Evolutionary conservation across 2,113 vertebrate species (phyloP).

Genomic region (Melanocharis versteri): DNA sequence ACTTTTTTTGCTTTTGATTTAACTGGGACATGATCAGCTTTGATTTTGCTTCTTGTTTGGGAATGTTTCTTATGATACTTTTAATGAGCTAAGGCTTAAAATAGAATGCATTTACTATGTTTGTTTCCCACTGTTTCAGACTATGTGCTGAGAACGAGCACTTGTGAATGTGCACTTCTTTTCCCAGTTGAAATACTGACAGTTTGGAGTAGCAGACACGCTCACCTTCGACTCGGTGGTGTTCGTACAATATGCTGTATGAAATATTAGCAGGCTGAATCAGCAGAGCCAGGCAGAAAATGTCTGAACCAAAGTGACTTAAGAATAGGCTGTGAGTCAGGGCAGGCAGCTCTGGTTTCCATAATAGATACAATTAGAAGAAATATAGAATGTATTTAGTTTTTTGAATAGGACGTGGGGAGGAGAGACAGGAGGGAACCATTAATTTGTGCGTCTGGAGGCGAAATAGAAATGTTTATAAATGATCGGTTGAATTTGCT

Average conservation of each 20-base stretch:
- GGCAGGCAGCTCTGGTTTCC: constrained; percentile 23
- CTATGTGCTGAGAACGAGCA: not conserved
- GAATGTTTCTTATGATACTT: not conserved
- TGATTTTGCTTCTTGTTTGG: not conserved
- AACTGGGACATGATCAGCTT: not conserved
- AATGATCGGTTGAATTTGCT: constrained; percentile 54
- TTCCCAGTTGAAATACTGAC: not conserved
- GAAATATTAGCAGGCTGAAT: constrained; percentile 32
- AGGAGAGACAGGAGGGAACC: not conserved
- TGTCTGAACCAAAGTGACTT: constrained; percentile 18
- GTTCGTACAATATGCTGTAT: not conserved
- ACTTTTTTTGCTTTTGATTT: not conserved
- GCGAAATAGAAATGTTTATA: constrained; percentile 59
- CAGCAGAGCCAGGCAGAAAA: constrained; percentile 17
- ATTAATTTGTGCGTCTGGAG: not conserved
- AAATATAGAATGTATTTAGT: not conserved
- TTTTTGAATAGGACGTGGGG: not conserved
- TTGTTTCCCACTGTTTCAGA: not conserved
- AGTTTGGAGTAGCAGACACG: not conserved
- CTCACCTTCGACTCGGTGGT: not conserved
- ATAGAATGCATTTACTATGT: not conserved
- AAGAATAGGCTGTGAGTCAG: constrained; percentile 46
- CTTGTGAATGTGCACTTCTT: not conserved
- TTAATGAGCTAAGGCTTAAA: not conserved
- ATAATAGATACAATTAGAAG: constrained; percentile 46